Percentiles rank a stretch among this genome's conserved stretches.
phyloP scores from a whole-genome alignment of 2,888 invertebrate genomes.

The Tyria jacobaeae region DNA sequence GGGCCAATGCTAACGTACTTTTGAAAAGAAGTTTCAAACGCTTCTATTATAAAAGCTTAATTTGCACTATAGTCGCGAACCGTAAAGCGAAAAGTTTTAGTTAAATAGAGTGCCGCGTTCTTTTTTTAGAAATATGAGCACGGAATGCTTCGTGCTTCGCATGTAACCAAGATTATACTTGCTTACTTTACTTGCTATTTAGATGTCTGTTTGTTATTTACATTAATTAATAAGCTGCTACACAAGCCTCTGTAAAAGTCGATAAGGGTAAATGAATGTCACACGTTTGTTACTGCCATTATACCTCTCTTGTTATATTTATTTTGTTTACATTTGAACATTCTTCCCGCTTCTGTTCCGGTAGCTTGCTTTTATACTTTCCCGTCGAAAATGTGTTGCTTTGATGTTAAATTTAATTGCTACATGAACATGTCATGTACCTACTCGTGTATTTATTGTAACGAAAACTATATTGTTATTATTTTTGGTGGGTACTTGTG shows the following conservation, averaged over 20 bases:
- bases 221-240: slow-evolving; percentile 74
- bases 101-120: slow-evolving; percentile 55
- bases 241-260: slow-evolving; percentile 62
- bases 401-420: slow-evolving; percentile 44
- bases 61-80: slow-evolving; percentile 67
- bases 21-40: slow-evolving; percentile 45
- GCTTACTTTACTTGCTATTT: slow-evolving; percentile 10
- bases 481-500: slow-evolving; percentile 1
- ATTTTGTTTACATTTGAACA: slow-evolving; percentile 66
- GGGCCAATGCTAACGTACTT: slow-evolving; percentile 30
- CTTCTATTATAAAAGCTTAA: slow-evolving; percentile 68
- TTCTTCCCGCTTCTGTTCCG: slow-evolving; percentile 60
- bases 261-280: slow-evolving; percentile 67
- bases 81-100: slow-evolving; percentile 69
- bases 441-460: not conserved
- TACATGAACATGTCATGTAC: slow-evolving; percentile 4
- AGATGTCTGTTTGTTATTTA: slow-evolving; percentile 7
- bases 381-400: slow-evolving; percentile 51
- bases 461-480: not conserved
- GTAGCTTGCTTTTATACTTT: slow-evolving; percentile 55
- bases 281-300: slow-evolving; percentile 59
- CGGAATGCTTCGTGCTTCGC: slow-evolving; percentile 15
- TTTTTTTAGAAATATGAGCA: slow-evolving; percentile 31
- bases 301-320: slow-evolving; percentile 60
- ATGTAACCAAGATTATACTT: slow-evolving; percentile 5